Base-by-base conservation (phyloP, 2,797 vertebrate species). In the Brotula barbata region DNA sequence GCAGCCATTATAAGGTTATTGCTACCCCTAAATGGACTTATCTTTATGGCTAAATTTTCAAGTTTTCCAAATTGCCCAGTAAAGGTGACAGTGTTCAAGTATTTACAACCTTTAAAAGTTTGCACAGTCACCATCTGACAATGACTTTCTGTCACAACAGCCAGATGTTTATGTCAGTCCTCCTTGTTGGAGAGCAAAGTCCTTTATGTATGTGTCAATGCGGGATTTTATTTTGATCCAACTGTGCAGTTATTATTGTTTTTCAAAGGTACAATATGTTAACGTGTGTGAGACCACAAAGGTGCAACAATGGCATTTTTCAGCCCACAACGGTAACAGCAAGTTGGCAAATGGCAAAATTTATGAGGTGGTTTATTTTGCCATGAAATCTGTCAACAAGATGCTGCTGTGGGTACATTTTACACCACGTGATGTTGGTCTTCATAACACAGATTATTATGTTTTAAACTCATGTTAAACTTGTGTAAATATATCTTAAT, bases 401-500 rank as follows among this genome's bases (percentile, higher is more conserved):
- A 64, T 45, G 61, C 55, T 65, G 52, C 46, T 71, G 46, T 52
- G 59, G 64, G 28, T 56, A 55, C 16, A n/a, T 64, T 62, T 60
- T 68, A 55, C 49, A 48, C 16, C 9, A 1, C 17, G 21, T 45
- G 70, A 28, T 75, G 57, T 77, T 60, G 48, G 12, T 65, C 10
- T 12, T 68, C 22, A 49, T 19, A 41, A 58, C 43, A 44, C 33
- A 60, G 28, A 48, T 68, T 76, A 48, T 42, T 66, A 58, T 48
- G 13, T 67, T 77, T 85, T 53, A 61, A 72, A 73, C 44, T 23
- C 2, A 1, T 28, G 45, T 44, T 63, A 43, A 52, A 44, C 34
- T 17, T 36, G 43, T 81, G 57, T 82, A 75, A 75, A 80, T 82
- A 82, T 72, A 58, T 78, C 57, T 72, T 8, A 8, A 8, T 28